Conservation (phyloP, 1,140 invertebrate genomes). For the Bombus waltoni region DNA sequence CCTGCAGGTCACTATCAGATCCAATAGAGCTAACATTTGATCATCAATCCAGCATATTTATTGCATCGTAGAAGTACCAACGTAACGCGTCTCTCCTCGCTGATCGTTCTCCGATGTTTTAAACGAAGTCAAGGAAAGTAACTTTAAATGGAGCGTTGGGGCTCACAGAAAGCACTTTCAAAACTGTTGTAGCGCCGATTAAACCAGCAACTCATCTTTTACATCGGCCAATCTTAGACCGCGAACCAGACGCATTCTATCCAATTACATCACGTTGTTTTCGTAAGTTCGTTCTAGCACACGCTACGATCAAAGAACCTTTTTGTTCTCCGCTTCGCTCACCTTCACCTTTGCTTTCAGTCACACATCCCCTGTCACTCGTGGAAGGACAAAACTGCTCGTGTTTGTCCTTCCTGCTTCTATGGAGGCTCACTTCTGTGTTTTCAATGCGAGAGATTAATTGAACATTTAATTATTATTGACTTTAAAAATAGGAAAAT, state of each 20-base stretch:
- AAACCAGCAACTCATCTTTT: conserved; percentile 38
- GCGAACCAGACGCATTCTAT: conserved; percentile 15
- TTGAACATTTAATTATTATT: background rate
- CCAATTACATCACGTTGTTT: conserved; percentile 20
- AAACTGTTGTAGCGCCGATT: conserved; percentile 32
- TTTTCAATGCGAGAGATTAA: background rate
- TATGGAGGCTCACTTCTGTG: background rate
- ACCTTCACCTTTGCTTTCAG: conserved; percentile 43
- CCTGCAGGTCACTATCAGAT: too few relatives aligned
- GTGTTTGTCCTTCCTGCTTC: background rate
- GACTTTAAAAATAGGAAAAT: background rate
- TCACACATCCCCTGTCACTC: conserved; percentile 4
- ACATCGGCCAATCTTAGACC: conserved; percentile 1
- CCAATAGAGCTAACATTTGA: background rate
- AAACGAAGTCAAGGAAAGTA: conserved; percentile 35
- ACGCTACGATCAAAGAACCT: conserved; percentile 5
- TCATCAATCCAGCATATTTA: background rate
- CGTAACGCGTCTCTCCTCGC: background rate
- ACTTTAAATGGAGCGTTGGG: conserved; percentile 19
- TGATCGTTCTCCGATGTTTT: conserved; percentile 3
- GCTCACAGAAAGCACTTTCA: conserved; percentile 31
- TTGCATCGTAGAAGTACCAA: background rate
- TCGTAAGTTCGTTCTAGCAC: background rate
- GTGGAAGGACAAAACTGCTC: background rate
- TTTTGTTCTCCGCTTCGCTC: conserved; percentile 9